Evolutionary conservation across 2,888 invertebrate species (phyloP).

Genomic region (Trilocha varians): DNA sequence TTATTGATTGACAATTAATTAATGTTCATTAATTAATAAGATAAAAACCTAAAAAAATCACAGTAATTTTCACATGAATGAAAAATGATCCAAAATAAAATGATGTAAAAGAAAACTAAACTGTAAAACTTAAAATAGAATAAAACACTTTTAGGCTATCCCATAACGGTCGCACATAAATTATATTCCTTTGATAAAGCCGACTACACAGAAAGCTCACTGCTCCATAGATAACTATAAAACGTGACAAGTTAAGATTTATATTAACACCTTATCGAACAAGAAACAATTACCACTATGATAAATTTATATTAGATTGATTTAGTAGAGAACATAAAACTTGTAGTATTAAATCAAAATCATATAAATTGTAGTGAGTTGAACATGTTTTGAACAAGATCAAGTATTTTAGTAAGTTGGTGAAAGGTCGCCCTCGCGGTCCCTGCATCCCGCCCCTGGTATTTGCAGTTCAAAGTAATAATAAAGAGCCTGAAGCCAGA

Average conservation of each 20-base stretch:
- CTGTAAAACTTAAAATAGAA: conserved; percentile 18
- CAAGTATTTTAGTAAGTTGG: conserved; percentile 53
- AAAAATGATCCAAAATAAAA: not conserved
- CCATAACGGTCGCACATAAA: conserved; percentile 41
- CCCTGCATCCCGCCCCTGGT: conserved; percentile 47
- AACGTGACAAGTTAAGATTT: conserved; percentile 13
- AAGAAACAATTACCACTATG: conserved; percentile 1
- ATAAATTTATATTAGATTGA: conserved; percentile 12
- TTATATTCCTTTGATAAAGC: conserved; percentile 50
- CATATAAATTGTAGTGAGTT: conserved; percentile 11
- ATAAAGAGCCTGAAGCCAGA: conserved; percentile 72
- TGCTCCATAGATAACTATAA: conserved; percentile 35
- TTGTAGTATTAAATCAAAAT: conserved; percentile 5
- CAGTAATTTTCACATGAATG: no score
- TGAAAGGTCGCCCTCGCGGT: conserved; percentile 61
- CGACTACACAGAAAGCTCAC: conserved; percentile 35
- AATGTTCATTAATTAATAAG: no score
- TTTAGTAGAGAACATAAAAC: conserved; percentile 5
- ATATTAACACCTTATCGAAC: not conserved
- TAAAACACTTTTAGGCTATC: conserved; percentile 39
- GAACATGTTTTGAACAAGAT: conserved; percentile 38
- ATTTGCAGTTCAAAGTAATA: conserved; percentile 62
- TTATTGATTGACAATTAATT: no score
- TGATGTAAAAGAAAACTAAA: not conserved
- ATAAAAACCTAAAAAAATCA: no score